Conservation (phyloP, 2,113 vertebrate species). For the Notothenia rossii region DNA sequence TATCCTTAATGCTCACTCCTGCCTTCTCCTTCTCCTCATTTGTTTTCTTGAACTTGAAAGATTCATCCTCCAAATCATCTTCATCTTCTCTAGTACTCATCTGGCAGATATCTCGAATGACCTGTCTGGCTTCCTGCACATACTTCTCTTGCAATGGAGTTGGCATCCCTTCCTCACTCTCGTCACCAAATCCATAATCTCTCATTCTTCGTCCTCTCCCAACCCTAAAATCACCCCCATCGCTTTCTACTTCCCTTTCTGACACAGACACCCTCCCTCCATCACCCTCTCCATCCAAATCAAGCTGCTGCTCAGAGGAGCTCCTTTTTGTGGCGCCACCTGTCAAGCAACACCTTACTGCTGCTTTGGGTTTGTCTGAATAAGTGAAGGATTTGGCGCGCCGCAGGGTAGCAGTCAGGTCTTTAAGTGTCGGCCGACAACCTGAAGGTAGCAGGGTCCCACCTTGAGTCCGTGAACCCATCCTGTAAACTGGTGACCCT, state of each 20-base stretch:
- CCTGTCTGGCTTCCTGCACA: slow-evolving; percentile 93
- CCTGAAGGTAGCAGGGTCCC: slow-evolving; percentile 64
- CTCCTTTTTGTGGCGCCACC: slow-evolving; percentile 87
- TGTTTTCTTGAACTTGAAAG: slow-evolving; percentile 48
- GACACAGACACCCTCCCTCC: slow-evolving; percentile 67
- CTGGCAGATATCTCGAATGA: slow-evolving; percentile 95
- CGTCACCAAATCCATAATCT: slow-evolving; percentile 74
- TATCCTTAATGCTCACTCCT: slow-evolving; percentile 30
- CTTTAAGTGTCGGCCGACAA: slow-evolving; percentile 91
- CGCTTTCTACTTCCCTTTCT: slow-evolving; percentile 81
- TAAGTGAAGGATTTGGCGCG: slow-evolving; percentile 96
- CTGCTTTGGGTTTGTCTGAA: slow-evolving; percentile 86
- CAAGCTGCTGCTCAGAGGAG: slow-evolving; percentile 91
- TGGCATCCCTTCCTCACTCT: slow-evolving; percentile 82
- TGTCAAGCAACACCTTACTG: slow-evolving; percentile 68
- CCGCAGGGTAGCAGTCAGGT: slow-evolving; percentile 94
- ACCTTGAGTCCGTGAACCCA: slow-evolving; percentile 67
- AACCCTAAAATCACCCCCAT: slow-evolving; percentile 74
- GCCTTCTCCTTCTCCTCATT: slow-evolving; percentile 37
- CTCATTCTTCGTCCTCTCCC: slow-evolving; percentile 52
- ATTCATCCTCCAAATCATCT: slow-evolving; percentile 28
- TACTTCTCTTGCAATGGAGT: slow-evolving; percentile 90
- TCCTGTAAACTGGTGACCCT: slow-evolving; percentile 51
- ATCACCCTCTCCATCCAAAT: slow-evolving; percentile 74
- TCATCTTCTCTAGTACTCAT: slow-evolving; percentile 88